Base-by-base conservation (phyloP, 2,113 vertebrate species). In the Odontesthes bonariensis region DNA sequence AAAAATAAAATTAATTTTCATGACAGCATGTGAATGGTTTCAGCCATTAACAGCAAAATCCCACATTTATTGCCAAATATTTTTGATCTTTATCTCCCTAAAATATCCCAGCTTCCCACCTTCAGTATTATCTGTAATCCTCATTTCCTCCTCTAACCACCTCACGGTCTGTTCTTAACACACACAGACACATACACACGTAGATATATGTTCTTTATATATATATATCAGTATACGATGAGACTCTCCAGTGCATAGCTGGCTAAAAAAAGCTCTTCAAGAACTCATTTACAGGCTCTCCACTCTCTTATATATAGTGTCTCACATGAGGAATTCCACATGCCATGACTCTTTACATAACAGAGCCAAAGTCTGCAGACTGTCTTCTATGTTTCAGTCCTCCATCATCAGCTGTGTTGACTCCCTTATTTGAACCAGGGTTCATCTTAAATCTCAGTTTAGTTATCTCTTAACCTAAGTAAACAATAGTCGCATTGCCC, bases 331-430 rank as follows among this genome's bases (percentile, higher is more conserved):
- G 27, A 65, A 64, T 23, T 42, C 35, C 19, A 14, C 64, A 72
- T 52, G 31, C 12, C 52, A 66, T 69, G 17, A 63, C 46, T 72
- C 35, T 68, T 64, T 59, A 79, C 63, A 60, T 42, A 65, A 64
- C 12, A 8, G 16, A 35, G 13, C 32, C n/a, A 65, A 20, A 3
- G 6, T 31, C 22, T n/a, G 31, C 33, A 62, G 22, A 31, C 8
- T 13, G 19, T 61, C 20, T n/a, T 64, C 40, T 23, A 31, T 31
- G 10, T 51, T 47, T 69, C 3, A 71, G 17, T 56, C 35, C 12
- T 62, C 23, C 22, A 22, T 10, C 13, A 4, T 55, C 3, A 65
- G 35, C 23, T 56, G 16, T 38, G n/a, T 61, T 58, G 54, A 64
- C 35, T 57, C 59, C n/a, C 1, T 73, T 22, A 55, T 46, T 51